A percentile compares a stretch with the other conserved stretches of the same genome.
Evolutionary conservation across 1,140 invertebrate genomes (phyloP).

Genomic region (Prorops nasuta): DNA sequence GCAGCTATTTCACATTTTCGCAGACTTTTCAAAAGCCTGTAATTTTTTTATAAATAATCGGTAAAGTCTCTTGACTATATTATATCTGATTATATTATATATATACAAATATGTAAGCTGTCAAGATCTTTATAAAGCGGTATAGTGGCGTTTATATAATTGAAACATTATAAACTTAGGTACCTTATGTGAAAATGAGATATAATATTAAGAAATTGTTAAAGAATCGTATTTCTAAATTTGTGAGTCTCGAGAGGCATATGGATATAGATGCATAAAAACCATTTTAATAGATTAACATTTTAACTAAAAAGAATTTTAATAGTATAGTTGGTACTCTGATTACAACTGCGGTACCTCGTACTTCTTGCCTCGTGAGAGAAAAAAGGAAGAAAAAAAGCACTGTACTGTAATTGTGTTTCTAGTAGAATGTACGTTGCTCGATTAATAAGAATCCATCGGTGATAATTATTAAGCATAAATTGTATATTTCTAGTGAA

Average conservation of each 20-base stretch:
- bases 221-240: slow-evolving; percentile 47
- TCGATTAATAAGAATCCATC: too few species aligned
- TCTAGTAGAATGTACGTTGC: too few species aligned
- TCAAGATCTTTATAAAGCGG: slow-evolving; percentile 11
- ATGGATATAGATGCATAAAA: slow-evolving; percentile 47
- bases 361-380: too few species aligned
- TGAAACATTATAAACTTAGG: slow-evolving; percentile 24
- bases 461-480: too few species aligned
- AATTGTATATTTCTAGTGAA: too few species aligned
- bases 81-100: too few species aligned
- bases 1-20: slow-evolving; percentile 33
- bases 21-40: slow-evolving; percentile 24
- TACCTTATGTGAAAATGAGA: slow-evolving; percentile 33
- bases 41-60: slow-evolving; percentile 21
- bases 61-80: not conserved
- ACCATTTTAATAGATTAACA: slow-evolving; percentile 43
- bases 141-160: slow-evolving; percentile 19
- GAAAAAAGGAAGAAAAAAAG: too few species aligned
- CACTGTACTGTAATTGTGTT: too few species aligned
- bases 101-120: too few species aligned
- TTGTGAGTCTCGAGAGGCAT: slow-evolving; percentile 31
- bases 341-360: slow-evolving; percentile 41
- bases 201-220: slow-evolving; percentile 36
- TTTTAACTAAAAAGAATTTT: slow-evolving; percentile 36
- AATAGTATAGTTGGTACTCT: slow-evolving; percentile 29